Conservation (phyloP, 2,888 invertebrate species). For the Thumatha senex region DNA sequence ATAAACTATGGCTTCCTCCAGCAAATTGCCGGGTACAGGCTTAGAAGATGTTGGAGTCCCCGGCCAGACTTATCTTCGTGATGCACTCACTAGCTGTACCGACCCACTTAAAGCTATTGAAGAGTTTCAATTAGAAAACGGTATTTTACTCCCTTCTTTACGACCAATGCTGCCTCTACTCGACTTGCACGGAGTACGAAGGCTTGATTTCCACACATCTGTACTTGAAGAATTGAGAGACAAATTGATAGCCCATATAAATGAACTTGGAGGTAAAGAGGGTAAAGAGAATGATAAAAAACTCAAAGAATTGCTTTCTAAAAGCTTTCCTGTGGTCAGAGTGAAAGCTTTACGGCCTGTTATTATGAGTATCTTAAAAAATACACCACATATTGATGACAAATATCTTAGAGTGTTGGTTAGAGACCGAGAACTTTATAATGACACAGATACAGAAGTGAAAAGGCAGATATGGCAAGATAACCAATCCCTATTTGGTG, state of each 20-base stretch:
- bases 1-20: constrained; percentile 67
- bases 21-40: constrained; percentile 83
- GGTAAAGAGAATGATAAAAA: constrained; percentile 90
- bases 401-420: constrained; percentile 86
- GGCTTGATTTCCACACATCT: constrained; percentile 97
- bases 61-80: constrained; percentile 92
- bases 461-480: constrained; percentile 99
- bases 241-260: constrained; percentile 90
- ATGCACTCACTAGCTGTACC: constrained; percentile 96
- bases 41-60: constrained; percentile 94
- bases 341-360: constrained; percentile 96
- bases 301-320: constrained; percentile 93
- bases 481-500: constrained; percentile 97
- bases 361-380: constrained; percentile 96
- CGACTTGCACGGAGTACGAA: constrained; percentile 95
- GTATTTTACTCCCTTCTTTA: constrained; percentile 94
- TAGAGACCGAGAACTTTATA: constrained; percentile 94
- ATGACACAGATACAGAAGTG: constrained; percentile 97
- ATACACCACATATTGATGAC: constrained; percentile 96
- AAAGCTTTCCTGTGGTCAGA: constrained; percentile 97
- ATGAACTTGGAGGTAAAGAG: constrained; percentile 90
- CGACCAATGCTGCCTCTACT: constrained; percentile 97
- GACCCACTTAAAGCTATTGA: constrained; percentile 99
- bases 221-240: constrained; percentile 91
- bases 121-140: constrained; percentile 98